Conservation (phyloP, 1,140 invertebrate genomes). For the Megathymus violae region DNA sequence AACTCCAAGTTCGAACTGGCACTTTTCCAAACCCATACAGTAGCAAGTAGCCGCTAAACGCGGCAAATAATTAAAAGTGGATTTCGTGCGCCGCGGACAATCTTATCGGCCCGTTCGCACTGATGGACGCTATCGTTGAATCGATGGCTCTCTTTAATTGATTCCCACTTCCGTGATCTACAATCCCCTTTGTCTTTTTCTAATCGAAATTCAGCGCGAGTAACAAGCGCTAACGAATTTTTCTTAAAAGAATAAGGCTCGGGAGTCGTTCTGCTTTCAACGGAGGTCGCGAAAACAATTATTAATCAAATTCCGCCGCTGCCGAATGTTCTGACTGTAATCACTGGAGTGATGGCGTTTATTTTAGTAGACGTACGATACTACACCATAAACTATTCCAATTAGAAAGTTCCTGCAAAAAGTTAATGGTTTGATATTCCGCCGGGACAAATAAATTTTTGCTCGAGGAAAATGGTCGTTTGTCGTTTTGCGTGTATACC, state of each 20-base stretch:
- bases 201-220: constrained; percentile 68
- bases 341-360: too few species aligned
- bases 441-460: too few species aligned
- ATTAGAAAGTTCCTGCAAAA: too few species aligned
- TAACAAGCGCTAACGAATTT: constrained; percentile 57
- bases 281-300: constrained; percentile 32
- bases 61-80: constrained; percentile 65
- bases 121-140: constrained; percentile 66
- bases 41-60: constrained; percentile 26
- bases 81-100: constrained; percentile 43
- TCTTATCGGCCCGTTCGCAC: constrained; percentile 57
- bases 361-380: too few species aligned
- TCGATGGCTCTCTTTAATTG: constrained; percentile 75
- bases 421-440: too few species aligned
- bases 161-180: constrained; percentile 59
- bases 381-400: too few species aligned
- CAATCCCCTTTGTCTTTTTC: constrained; percentile 73
- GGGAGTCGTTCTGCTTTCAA: background rate
- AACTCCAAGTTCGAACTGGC: constrained; percentile 1
- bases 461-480: too few species aligned
- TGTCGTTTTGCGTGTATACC: too few species aligned
- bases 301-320: constrained; percentile 24
- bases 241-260: constrained; percentile 50
- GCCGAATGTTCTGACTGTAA: too few species aligned
- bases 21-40: constrained; percentile 10